phyloP scores from a whole-genome alignment of 2,888 invertebrate species.

The Venusia cambrica region DNA sequence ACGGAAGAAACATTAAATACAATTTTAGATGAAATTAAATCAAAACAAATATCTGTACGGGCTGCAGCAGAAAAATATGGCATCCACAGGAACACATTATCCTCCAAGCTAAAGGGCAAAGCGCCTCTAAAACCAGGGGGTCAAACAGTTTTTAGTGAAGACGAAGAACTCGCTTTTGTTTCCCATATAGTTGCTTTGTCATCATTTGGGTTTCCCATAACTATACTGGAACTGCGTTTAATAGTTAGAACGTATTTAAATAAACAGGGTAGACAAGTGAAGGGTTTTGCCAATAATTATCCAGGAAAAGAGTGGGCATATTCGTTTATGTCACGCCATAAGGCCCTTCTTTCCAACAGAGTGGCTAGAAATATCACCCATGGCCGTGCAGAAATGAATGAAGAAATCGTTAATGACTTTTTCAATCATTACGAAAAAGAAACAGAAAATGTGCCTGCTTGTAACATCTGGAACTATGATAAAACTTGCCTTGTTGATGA shows the following conservation, averaged over 20 bases:
- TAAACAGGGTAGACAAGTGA: constrained; percentile 7
- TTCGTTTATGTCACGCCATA: constrained; percentile 7
- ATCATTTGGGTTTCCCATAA: constrained; percentile 9
- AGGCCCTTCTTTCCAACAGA: constrained; percentile 9
- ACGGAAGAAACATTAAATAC: constrained; percentile 10
- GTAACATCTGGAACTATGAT: constrained; percentile 20
- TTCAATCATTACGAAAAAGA: constrained; percentile 15
- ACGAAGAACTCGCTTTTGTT: constrained; percentile 9
- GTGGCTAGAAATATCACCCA: constrained; percentile 14
- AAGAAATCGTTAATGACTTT: constrained; percentile 13
- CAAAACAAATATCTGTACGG: constrained; percentile 3
- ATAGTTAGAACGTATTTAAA: constrained; percentile 10
- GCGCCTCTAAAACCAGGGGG: constrained; percentile 8
- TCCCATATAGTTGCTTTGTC: constrained; percentile 6
- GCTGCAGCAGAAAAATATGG: constrained; percentile 11
- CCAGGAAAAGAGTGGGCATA: constrained; percentile 9
- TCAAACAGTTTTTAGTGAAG: constrained; percentile 10
- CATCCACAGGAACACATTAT: constrained; percentile 7
- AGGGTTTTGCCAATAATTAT: constrained; percentile 7
- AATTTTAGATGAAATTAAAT: constrained; percentile 9
- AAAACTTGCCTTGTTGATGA: constrained; percentile 19
- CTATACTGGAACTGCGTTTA: constrained; percentile 3
- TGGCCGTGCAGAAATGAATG: constrained; percentile 13
- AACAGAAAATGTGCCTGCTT: constrained; percentile 6
- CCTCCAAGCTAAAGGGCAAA: constrained; percentile 4